Conservation (phyloP, 1,140 invertebrate species). For the Cyclargus thomasi region DNA sequence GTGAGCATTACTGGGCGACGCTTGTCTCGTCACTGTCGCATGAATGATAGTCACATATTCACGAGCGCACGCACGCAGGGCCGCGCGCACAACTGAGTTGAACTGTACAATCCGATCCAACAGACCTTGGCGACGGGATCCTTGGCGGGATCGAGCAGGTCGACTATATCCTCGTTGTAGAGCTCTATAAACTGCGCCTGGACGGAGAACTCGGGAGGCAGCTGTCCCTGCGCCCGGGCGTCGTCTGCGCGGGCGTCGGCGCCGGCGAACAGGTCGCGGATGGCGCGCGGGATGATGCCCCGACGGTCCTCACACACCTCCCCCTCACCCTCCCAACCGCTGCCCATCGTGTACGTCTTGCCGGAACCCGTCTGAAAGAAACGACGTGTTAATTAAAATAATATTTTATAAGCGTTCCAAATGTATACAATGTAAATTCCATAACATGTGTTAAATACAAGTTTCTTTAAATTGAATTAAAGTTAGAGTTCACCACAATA, state of each 20-base stretch:
- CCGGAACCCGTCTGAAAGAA: constrained; percentile 91
- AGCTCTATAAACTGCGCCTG: constrained; percentile 93
- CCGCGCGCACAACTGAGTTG: not conserved
- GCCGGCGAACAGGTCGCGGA: constrained; percentile 91
- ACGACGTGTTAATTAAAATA: not conserved
- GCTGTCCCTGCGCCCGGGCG: constrained; percentile 77
- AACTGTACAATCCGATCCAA: not conserved
- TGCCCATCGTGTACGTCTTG: constrained; percentile 99
- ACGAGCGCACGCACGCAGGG: too few relatives aligned
- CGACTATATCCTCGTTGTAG: constrained; percentile 97
- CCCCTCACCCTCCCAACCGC: constrained; percentile 92
- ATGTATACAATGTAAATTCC: too few relatives aligned
- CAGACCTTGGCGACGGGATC: constrained; percentile 76
- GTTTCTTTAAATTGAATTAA: too few relatives aligned
- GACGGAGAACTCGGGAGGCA: constrained; percentile 86
- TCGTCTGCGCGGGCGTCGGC: constrained; percentile 81
- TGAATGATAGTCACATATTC: too few relatives aligned
- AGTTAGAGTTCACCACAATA: too few relatives aligned
- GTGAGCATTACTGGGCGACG: too few relatives aligned
- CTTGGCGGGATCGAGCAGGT: constrained; percentile 87
- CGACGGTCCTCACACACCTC: constrained; percentile 77
- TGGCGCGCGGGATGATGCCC: constrained; percentile 96
- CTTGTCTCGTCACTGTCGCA: too few relatives aligned
- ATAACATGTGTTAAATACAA: too few relatives aligned
- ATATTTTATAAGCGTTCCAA: too few relatives aligned